Conservation (phyloP, 2,888 invertebrate species). For the Phania funesta region DNA sequence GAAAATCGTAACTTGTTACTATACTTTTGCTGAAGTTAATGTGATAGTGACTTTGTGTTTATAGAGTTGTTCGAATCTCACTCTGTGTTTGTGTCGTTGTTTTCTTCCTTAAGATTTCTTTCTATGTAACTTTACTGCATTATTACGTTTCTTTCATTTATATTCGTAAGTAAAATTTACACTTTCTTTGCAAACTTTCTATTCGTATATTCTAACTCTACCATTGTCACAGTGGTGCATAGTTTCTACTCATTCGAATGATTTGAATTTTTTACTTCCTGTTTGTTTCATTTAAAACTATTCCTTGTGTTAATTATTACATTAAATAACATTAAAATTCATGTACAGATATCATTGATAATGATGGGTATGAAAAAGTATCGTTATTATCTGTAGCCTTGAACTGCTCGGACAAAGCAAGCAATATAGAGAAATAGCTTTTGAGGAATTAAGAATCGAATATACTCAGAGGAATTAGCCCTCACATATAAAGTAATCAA, state of each 20-base stretch:
- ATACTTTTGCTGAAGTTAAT: conserved; percentile 32
- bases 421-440: too few relatives aligned
- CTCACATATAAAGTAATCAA: too few relatives aligned
- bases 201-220: conserved; percentile 35
- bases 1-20: conserved; percentile 62
- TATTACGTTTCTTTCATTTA: conserved; percentile 32
- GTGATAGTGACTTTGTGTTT: neutral
- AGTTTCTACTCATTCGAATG: neutral
- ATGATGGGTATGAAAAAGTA: too few relatives aligned
- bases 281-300: too few relatives aligned
- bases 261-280: neutral
- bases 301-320: too few relatives aligned
- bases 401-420: too few relatives aligned
- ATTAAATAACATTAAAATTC: too few relatives aligned
- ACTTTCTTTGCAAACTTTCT: conserved; percentile 48
- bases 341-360: too few relatives aligned
- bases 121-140: conserved; percentile 41
- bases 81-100: neutral
- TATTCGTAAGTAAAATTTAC: conserved; percentile 44
- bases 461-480: too few relatives aligned
- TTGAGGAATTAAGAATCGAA: too few relatives aligned
- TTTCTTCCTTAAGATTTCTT: conserved; percentile 36
- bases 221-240: conserved; percentile 21
- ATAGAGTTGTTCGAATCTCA: neutral
- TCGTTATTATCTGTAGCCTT: too few relatives aligned